Evolutionary conservation across 2,113 vertebrate genomes (phyloP).

Genomic region (Rhea americana): DNA sequence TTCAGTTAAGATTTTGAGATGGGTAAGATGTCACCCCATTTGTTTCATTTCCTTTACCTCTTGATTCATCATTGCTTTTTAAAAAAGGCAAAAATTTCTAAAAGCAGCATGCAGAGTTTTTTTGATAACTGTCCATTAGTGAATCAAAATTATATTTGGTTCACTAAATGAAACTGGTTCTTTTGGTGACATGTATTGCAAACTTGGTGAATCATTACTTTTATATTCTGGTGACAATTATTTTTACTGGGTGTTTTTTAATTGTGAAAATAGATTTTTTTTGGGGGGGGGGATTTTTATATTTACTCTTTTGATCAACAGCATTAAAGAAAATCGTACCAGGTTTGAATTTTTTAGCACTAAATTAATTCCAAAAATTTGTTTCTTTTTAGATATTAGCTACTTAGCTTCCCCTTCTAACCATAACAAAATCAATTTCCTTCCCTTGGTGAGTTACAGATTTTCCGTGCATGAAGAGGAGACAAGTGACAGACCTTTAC

Average conservation of each 20-base stretch:
- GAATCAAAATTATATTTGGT: background rate
- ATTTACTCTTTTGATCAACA: background rate
- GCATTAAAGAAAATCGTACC: too few species aligned
- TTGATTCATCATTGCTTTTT: background rate
- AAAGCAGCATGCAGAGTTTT: rapidly evolving
- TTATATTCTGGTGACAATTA: background rate
- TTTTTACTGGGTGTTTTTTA: background rate
- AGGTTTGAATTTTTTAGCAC: background rate
- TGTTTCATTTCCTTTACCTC: background rate
- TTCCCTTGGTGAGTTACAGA: background rate
- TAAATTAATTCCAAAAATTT: background rate
- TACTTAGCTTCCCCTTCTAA: background rate
- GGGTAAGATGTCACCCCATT: too few species aligned
- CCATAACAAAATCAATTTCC: background rate
- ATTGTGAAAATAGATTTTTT: background rate
- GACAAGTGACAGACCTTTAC: background rate
- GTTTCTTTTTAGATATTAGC: background rate
- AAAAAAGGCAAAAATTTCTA: background rate
- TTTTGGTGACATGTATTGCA: background rate
- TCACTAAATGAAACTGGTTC: background rate
- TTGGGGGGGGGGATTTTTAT: background rate
- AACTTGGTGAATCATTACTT: background rate
- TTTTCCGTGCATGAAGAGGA: background rate
- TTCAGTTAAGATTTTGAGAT: background rate
- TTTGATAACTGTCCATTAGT: background rate